Evolutionary conservation across 2,888 invertebrate species (phyloP).

Genomic region (Nesidiocoris tenuis): DNA sequence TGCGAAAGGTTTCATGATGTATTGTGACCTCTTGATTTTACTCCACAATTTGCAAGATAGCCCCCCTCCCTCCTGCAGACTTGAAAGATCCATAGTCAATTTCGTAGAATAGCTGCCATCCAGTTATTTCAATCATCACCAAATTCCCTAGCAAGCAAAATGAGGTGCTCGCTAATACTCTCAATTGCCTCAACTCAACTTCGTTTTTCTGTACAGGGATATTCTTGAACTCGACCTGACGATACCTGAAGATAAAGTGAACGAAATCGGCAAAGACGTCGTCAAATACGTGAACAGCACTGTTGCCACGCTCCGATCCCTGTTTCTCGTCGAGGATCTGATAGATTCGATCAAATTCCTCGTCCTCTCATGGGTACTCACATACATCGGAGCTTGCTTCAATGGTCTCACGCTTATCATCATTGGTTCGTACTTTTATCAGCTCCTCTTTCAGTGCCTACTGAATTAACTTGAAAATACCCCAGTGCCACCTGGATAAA

Average conservation of each 20-base stretch:
- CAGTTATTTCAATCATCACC: too few species aligned
- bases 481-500: too few species aligned
- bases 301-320: slow-evolving; percentile 78
- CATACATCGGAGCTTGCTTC: slow-evolving; percentile 97
- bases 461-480: background rate
- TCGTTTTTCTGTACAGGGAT: slow-evolving; percentile 61
- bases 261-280: slow-evolving; percentile 80
- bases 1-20: background rate
- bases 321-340: slow-evolving; percentile 95
- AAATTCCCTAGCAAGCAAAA: too few species aligned
- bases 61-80: too few species aligned
- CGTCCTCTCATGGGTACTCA: slow-evolving; percentile 91
- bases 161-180: too few species aligned
- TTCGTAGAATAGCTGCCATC: too few species aligned
- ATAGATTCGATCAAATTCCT: slow-evolving; percentile 95
- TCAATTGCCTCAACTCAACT: too few species aligned
- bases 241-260: slow-evolving; percentile 87
- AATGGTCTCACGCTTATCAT: slow-evolving; percentile 98
- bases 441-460: too few species aligned
- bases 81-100: too few species aligned
- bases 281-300: slow-evolving; percentile 85
- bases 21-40: too few species aligned
- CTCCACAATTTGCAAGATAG: too few species aligned
- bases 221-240: slow-evolving; percentile 84
- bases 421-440: slow-evolving; percentile 64